Conservation (phyloP, 2,888 invertebrate species). For the Drosophila putrida region DNA sequence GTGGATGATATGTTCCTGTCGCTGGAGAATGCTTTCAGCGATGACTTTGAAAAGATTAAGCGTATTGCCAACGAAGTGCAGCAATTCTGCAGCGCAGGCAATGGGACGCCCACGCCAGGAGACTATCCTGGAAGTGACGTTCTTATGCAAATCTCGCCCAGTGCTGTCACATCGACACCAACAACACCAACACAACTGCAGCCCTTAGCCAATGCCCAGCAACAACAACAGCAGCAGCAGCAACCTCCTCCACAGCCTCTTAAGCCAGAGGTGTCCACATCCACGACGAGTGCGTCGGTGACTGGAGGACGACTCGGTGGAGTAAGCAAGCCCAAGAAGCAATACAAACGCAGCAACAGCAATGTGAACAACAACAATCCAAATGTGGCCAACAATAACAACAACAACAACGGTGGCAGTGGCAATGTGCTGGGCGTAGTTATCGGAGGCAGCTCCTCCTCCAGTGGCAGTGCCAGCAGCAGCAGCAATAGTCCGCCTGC, state of each 20-base stretch:
- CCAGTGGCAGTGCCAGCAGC: constrained; percentile 73
- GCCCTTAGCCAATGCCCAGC: constrained; percentile 61
- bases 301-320: constrained; percentile 65
- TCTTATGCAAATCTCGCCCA: constrained; percentile 84
- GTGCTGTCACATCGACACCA: constrained; percentile 74
- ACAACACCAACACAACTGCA: constrained; percentile 59
- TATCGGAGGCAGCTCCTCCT: constrained; percentile 75
- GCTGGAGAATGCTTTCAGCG: constrained; percentile 87
- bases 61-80: constrained; percentile 93
- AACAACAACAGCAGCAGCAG: constrained; percentile 45
- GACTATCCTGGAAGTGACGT: constrained; percentile 77
- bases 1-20: constrained; percentile 86
- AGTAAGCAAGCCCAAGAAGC: constrained; percentile 88
- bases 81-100: constrained; percentile 87
- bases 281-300: constrained; percentile 76
- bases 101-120: constrained; percentile 79
- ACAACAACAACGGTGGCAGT: constrained; percentile 69
- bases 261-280: constrained; percentile 87
- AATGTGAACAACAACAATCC: constrained; percentile 81
- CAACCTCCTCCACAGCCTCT: constrained; percentile 51
- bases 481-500: constrained; percentile 82
- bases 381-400: constrained; percentile 83
- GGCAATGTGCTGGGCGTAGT: constrained; percentile 66
- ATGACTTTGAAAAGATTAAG: constrained; percentile 94
- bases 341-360: constrained; percentile 88